Evolutionary conservation across 2,888 invertebrate species (phyloP).

Genomic region (Eupithecia vulgata): DNA sequence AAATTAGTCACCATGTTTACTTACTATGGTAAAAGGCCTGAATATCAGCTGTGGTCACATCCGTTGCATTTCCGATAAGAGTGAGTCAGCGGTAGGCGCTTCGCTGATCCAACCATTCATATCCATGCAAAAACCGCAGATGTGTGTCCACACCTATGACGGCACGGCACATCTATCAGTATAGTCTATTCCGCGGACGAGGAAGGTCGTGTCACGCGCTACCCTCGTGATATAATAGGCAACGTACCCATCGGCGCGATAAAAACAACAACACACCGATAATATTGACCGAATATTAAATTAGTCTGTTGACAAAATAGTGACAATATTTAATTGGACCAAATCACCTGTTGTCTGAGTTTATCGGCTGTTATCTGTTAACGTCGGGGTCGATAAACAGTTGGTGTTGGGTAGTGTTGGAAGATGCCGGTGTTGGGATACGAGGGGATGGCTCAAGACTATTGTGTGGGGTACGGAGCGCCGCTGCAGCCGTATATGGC

Average conservation of each 20-base stretch:
- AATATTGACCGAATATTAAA: slow-evolving; percentile 35
- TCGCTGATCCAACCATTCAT: slow-evolving; percentile 66
- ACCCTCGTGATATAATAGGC: slow-evolving; percentile 57
- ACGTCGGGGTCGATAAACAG: slow-evolving; percentile 56
- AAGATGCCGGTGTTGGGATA: slow-evolving; percentile 78
- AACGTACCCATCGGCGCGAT: slow-evolving; percentile 56
- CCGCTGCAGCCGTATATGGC: slow-evolving; percentile 62
- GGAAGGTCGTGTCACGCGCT: slow-evolving; percentile 62
- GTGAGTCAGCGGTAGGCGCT: slow-evolving; percentile 67
- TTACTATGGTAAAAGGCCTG: slow-evolving; percentile 68
- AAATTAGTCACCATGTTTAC: slow-evolving; percentile 73
- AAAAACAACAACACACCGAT: slow-evolving; percentile 69
- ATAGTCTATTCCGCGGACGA: slow-evolving; percentile 53
- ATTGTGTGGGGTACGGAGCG: slow-evolving; percentile 63
- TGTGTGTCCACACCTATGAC: slow-evolving; percentile 52
- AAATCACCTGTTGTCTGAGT: slow-evolving; percentile 63
- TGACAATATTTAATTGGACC: slow-evolving; percentile 56
- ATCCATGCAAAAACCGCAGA: slow-evolving; percentile 54
- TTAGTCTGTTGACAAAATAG: slow-evolving; percentile 46
- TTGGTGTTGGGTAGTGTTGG: slow-evolving; percentile 56
- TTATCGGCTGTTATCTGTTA: slow-evolving; percentile 57
- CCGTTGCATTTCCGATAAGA: slow-evolving; percentile 77
- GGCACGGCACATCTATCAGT: slow-evolving; percentile 51
- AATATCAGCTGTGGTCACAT: slow-evolving; percentile 73
- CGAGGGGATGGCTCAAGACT: slow-evolving; percentile 72